A percentile compares a stretch with the other conserved stretches of the same genome.
These are phyloP conservation scores for Drosophila busckii DNA, from an alignment of 1,140 invertebrate species.

Conservation along the genomic window DNA sequence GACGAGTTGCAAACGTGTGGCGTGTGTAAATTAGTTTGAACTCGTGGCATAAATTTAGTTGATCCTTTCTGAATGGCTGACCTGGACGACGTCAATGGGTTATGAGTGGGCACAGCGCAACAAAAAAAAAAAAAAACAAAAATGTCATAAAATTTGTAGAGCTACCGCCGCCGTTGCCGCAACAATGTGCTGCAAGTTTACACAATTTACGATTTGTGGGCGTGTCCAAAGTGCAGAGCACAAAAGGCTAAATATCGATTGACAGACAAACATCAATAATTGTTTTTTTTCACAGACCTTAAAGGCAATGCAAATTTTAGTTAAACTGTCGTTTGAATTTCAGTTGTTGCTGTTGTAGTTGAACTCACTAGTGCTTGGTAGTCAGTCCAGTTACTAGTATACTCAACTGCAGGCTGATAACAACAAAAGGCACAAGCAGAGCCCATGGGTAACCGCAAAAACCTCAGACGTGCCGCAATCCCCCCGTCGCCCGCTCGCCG, in stretches of 20 bases:
- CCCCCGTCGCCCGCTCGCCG: background rate
- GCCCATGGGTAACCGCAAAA: constrained; percentile 49
- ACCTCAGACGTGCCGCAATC: constrained; percentile 43
- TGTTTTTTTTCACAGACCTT: too few relatives aligned
- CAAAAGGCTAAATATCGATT: constrained; percentile 39
- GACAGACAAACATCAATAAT: constrained; percentile 12
- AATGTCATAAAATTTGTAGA: constrained; percentile 37
- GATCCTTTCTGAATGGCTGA: constrained; percentile 51
- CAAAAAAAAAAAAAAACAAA: constrained; percentile 22
- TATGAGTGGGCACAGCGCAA: constrained; percentile 16
- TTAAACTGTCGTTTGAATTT: too few relatives aligned
- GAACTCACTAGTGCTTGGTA: too few relatives aligned
- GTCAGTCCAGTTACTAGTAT: too few relatives aligned
- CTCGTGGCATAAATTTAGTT: constrained; percentile 60
- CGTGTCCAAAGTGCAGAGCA: too few relatives aligned
- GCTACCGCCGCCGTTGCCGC: constrained; percentile 25
- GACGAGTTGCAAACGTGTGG: background rate
- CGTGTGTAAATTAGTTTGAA: constrained; percentile 43
- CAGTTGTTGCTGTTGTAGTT: too few relatives aligned
- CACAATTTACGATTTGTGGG: constrained; percentile 7
- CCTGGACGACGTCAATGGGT: too few relatives aligned
- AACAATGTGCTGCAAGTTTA: constrained; percentile 44
- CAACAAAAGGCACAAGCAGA: background rate
- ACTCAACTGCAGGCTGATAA: too few relatives aligned
- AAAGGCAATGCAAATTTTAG: too few relatives aligned